These are phyloP conservation scores for Drosophila paranaensis DNA, from an alignment of 2,888 invertebrate genomes.

Conservation along the genomic window DNA sequence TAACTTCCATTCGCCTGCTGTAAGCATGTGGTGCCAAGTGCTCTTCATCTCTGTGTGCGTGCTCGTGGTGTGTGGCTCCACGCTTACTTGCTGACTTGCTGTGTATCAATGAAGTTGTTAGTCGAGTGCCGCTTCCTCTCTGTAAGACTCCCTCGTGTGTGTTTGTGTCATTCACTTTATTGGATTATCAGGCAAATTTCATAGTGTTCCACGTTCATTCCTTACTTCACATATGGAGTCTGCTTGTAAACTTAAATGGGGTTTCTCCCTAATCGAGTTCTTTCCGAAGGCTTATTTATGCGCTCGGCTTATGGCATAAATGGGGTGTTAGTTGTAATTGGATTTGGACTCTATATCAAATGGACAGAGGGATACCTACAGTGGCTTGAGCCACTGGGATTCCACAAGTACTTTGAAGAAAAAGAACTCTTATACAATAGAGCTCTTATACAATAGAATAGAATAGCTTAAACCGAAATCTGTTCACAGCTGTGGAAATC, in stretches of 20 bases:
- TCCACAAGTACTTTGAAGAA: not conserved
- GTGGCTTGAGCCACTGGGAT: not conserved
- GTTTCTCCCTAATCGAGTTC: constrained; percentile 40
- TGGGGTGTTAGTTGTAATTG: constrained; percentile 44
- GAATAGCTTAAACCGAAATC: too few species aligned
- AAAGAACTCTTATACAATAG: too few species aligned
- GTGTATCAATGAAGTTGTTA: constrained; percentile 78
- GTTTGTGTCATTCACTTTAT: constrained; percentile 65
- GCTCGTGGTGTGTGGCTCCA: constrained; percentile 19
- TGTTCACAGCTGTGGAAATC: not conserved
- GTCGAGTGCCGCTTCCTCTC: constrained; percentile 57
- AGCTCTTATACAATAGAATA: too few species aligned
- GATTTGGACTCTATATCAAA: constrained; percentile 1
- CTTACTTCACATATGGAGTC: constrained; percentile 52
- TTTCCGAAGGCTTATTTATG: constrained; percentile 46
- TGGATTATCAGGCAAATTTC: constrained; percentile 79
- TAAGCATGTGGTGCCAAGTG: constrained; percentile 49
- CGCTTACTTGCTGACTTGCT: constrained; percentile 30
- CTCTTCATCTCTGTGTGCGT: constrained; percentile 25
- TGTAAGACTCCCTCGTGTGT: constrained; percentile 6
- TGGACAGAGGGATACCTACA: not conserved
- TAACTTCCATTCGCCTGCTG: constrained; percentile 74
- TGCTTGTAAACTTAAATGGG: constrained; percentile 45
- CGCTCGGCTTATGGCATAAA: constrained; percentile 20
- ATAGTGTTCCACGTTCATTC: constrained; percentile 56